Conservation (phyloP, 2,888 invertebrate species). For the Phalera bucephala region DNA sequence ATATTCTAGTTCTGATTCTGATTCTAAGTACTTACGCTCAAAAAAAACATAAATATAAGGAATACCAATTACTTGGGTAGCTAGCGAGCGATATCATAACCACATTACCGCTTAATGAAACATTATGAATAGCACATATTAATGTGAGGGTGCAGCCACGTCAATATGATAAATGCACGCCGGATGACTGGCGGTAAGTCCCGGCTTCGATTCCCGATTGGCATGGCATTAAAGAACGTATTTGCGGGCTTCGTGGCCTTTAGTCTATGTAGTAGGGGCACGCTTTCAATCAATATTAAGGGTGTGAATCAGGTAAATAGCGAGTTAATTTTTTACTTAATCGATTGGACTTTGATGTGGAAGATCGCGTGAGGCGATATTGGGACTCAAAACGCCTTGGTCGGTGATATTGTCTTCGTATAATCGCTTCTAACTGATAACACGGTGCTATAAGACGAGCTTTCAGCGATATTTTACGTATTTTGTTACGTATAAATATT, state of each 20-base stretch:
- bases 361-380: no score
- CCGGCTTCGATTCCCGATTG: conserved; percentile 63
- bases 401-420: no score
- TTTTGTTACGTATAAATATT: no score
- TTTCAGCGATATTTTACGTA: no score
- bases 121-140: conserved; percentile 76
- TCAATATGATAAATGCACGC: conserved; percentile 73
- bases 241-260: conserved; percentile 19
- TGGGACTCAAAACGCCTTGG: no score
- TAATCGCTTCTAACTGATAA: no score
- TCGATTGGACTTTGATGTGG: background rate
- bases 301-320: background rate
- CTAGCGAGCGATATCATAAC: conserved; percentile 50
- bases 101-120: conserved; percentile 78
- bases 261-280: conserved; percentile 30
- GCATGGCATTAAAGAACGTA: conserved; percentile 52
- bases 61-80: conserved; percentile 31
- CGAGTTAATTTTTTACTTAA: background rate
- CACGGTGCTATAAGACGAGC: no score
- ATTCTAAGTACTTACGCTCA: no score
- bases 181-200: conserved; percentile 68
- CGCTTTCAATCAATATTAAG: conserved; percentile 45
- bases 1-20: no score
- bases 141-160: conserved; percentile 69
- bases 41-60: conserved; percentile 11